Base-by-base conservation (phyloP, 2,113 vertebrate genomes). In the Elanus axillaris region DNA sequence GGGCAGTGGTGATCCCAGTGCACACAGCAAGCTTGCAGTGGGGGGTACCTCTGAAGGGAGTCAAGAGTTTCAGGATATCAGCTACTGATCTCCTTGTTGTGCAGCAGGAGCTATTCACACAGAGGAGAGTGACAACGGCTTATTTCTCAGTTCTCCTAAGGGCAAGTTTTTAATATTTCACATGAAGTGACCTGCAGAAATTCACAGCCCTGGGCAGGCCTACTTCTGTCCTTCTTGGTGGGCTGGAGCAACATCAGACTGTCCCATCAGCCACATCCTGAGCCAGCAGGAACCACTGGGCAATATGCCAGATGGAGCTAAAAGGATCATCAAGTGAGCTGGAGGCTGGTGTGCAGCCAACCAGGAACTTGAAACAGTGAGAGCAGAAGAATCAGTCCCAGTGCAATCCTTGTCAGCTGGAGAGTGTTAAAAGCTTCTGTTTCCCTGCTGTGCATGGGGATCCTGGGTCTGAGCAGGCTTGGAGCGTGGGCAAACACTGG, bases 21-120 rank as follows among this genome's bases (percentile, higher is more conserved):
- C 10, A 34, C 40, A 4, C 50, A 50, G 72, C 38, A n/a, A 16
- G 34, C 8, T 11, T 3, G 58, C 8, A 8, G 1, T 1, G 13
- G 16, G 32, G 58, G 40, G 4, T 4, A 18, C 29, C 8, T 5
- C 31, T 10, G 13, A 18, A 16, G 17, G 59, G n/a, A 82, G 31
- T 4, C 3, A 18, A 13, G 22, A 45, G 16, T 7, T 59, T 55
- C 31, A 10, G 81, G 67, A 1, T 20, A n/a, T 5, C 63, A 25
- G 50, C 2, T 22, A 5, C 19, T 4, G 8, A 18, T 31, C 17
- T 4, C 55, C 77, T 59, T 6, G 43, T 23, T 3, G 40, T 32
- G 66, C 62, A 62, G 45, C 32, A 36, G 55, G n/a, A 69, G 60
- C 43, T 19, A 6, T 2, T 58, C 32, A 14, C 34, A 15, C 31